phyloP scores from a whole-genome alignment of 2,888 invertebrate genomes.

The Diarsia dahlii region DNA sequence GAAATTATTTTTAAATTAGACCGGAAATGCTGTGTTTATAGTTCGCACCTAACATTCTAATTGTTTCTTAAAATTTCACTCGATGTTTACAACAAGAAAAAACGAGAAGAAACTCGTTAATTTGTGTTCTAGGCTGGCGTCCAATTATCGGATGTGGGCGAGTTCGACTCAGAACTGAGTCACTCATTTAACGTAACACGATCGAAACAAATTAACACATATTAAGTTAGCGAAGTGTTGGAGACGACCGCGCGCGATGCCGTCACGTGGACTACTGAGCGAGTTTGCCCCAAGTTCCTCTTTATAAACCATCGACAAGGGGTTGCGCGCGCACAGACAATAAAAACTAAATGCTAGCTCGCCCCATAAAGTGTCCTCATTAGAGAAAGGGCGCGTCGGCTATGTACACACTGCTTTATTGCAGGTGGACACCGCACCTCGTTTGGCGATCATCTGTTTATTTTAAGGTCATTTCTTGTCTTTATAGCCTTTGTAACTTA shows the following conservation, averaged over 20 bases:
- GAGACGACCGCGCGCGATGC: slow-evolving; percentile 69
- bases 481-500: slow-evolving; percentile 82
- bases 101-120: slow-evolving; percentile 80
- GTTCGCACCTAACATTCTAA: slow-evolving; percentile 60
- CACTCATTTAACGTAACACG: slow-evolving; percentile 81
- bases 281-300: slow-evolving; percentile 73
- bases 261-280: slow-evolving; percentile 82
- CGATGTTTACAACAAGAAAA: slow-evolving; percentile 69
- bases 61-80: slow-evolving; percentile 73
- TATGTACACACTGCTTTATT: slow-evolving; percentile 86
- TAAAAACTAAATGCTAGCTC: slow-evolving; percentile 86
- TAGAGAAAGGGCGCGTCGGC: slow-evolving; percentile 87
- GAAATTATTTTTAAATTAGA: slow-evolving; percentile 25
- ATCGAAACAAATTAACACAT: slow-evolving; percentile 82
- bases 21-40: slow-evolving; percentile 40
- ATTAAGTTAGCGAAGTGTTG: slow-evolving; percentile 73
- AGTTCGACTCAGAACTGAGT: slow-evolving; percentile 75
- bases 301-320: slow-evolving; percentile 82
- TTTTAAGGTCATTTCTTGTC: slow-evolving; percentile 87
- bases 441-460: slow-evolving; percentile 88
- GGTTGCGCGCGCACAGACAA: slow-evolving; percentile 88
- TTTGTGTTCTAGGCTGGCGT: slow-evolving; percentile 84
- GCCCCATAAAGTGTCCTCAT: slow-evolving; percentile 89
- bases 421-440: slow-evolving; percentile 83
- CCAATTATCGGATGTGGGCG: slow-evolving; percentile 84